phyloP scores from a whole-genome alignment of 2,113 vertebrate genomes.

The Deroptyus accipitrinus region DNA sequence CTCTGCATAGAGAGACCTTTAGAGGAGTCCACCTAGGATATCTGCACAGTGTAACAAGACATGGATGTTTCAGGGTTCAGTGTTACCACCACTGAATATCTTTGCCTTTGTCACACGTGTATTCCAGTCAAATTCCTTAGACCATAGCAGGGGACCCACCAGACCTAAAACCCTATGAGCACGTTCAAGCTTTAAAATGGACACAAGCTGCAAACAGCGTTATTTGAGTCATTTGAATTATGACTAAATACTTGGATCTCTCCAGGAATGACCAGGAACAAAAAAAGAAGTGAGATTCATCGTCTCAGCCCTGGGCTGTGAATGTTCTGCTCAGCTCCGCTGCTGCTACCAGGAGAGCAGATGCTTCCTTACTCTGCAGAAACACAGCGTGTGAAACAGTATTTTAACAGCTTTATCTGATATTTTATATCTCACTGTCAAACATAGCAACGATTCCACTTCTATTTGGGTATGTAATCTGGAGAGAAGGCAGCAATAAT shows the following conservation, averaged over 20 bases:
- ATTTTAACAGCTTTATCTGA: constrained; percentile 71
- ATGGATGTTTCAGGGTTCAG: neutral
- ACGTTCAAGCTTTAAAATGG: neutral
- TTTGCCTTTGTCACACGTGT: neutral
- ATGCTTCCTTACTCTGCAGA: constrained; percentile 59
- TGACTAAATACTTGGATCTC: neutral
- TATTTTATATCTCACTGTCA: constrained; percentile 69
- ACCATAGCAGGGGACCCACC: neutral
- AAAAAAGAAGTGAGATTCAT: constrained; percentile 31
- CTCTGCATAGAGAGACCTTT: neutral
- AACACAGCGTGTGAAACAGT: constrained; percentile 14
- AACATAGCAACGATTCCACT: constrained; percentile 63
- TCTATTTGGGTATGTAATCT: constrained; percentile 70
- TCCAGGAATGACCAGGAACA: constrained; percentile 15
- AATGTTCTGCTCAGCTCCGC: constrained; percentile 43
- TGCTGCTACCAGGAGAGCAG: constrained; percentile 25
- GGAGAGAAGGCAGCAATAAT: constrained; percentile 66
- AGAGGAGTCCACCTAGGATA: neutral
- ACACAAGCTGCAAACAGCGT: neutral
- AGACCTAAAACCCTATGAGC: neutral
- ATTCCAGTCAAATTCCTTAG: neutral
- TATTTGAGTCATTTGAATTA: neutral
- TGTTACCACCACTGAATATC: neutral
- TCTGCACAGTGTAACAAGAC: no score
- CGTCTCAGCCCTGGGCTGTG: constrained; percentile 34